Conservation (phyloP, 2,888 invertebrate genomes). For the Ophion ellenae region DNA sequence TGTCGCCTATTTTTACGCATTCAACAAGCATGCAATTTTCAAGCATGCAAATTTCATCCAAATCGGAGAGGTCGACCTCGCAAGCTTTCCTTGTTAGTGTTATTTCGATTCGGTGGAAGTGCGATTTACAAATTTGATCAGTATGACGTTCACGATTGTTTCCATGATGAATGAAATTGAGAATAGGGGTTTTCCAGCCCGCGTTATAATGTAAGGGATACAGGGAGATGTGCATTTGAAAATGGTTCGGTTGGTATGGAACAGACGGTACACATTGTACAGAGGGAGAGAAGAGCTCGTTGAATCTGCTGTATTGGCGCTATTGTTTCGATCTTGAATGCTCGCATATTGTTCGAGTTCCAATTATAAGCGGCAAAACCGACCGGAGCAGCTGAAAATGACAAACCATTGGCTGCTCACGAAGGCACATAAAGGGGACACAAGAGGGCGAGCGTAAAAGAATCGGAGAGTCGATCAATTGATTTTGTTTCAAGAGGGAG, state of each 20-base stretch:
- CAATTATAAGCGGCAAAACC: conserved; percentile 30
- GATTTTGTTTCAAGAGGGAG: neutral
- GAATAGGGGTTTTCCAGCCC: too few relatives aligned
- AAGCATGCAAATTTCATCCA: too few relatives aligned
- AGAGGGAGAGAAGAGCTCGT: neutral
- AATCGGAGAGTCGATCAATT: conserved; percentile 18
- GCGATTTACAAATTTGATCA: too few relatives aligned
- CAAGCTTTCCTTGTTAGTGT: too few relatives aligned
- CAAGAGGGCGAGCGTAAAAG: conserved; percentile 8
- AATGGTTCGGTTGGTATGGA: neutral
- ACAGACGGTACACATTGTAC: neutral
- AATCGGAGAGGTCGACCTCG: too few relatives aligned
- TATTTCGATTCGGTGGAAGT: too few relatives aligned
- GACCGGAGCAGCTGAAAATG: conserved; percentile 17
- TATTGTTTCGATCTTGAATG: conserved; percentile 17
- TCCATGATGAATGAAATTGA: too few relatives aligned
- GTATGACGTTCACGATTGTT: too few relatives aligned
- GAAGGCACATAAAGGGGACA: neutral
- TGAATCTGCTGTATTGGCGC: conserved; percentile 3
- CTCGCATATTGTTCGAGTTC: conserved; percentile 23
- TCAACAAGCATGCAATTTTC: too few relatives aligned
- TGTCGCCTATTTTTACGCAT: too few relatives aligned
- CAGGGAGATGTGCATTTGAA: neutral
- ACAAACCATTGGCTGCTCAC: conserved; percentile 20
- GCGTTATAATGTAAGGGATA: neutral